Evolutionary conservation across 2,888 invertebrate species (phyloP).

Genomic region (Girardia tigrina): DNA sequence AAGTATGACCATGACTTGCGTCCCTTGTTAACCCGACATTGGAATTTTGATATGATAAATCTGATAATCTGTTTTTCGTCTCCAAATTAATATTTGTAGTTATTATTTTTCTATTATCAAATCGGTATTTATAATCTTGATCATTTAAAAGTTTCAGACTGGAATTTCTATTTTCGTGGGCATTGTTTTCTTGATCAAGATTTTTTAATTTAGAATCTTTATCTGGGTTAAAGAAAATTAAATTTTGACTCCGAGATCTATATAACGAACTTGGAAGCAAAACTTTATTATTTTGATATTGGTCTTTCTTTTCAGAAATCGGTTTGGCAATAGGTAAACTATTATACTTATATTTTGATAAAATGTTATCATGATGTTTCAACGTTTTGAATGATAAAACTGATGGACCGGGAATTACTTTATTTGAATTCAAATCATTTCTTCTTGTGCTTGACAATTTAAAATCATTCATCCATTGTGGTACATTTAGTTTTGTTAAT

Average conservation of each 20-base stretch:
- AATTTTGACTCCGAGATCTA: background rate
- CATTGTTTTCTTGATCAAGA: too few species aligned
- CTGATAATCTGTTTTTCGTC: background rate
- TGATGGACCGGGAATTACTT: background rate
- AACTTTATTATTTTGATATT: background rate
- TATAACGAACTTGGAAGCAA: background rate
- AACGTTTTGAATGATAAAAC: background rate
- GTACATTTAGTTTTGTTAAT: conserved; percentile 29
- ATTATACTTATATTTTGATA: conserved; percentile 11
- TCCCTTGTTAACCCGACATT: too few species aligned
- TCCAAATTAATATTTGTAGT: background rate
- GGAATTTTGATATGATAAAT: background rate
- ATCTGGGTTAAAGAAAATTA: background rate
- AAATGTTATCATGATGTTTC: background rate
- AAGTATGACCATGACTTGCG: too few species aligned
- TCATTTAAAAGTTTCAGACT: too few species aligned
- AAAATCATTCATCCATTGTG: conserved; percentile 30
- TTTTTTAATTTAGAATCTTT: conserved; percentile 1
- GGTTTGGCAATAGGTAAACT: background rate
- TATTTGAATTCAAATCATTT: background rate
- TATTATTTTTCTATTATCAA: too few species aligned
- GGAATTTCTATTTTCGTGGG: too few species aligned
- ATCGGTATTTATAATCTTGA: too few species aligned
- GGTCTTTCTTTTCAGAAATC: background rate
- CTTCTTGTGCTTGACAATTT: background rate